Evolutionary conservation across 2,113 vertebrate species (phyloP).

Genomic region (Psophia crepitans): DNA sequence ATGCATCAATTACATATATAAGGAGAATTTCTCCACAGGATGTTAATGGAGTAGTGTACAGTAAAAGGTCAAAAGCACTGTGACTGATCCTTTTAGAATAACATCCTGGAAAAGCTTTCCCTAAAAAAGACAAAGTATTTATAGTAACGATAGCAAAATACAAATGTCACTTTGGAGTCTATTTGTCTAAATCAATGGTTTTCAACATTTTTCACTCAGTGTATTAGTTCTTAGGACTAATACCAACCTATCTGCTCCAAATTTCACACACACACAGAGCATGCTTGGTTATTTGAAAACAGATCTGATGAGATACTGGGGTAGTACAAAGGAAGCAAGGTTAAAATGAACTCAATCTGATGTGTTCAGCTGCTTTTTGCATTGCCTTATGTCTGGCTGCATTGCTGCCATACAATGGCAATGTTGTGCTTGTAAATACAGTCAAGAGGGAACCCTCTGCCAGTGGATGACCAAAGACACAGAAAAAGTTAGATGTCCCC

Average conservation of each 20-base stretch:
- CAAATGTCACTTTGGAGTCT: slow-evolving; percentile 9
- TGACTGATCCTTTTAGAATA: slow-evolving; percentile 27
- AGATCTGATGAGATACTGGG: background rate
- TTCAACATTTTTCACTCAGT: background rate
- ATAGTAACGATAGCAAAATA: background rate
- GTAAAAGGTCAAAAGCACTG: slow-evolving; percentile 50
- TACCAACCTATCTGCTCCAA: background rate
- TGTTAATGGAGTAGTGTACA: slow-evolving; percentile 32
- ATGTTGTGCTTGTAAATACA: background rate
- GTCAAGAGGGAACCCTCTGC: background rate
- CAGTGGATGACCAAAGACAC: background rate
- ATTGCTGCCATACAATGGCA: background rate
- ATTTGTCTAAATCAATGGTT: slow-evolving; percentile 16
- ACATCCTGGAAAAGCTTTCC: slow-evolving; percentile 40
- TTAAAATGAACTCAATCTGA: background rate
- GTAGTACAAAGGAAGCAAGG: background rate
- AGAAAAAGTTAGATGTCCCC: background rate
- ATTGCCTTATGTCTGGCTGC: background rate
- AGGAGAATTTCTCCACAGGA: slow-evolving; percentile 9
- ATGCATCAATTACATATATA: slow-evolving; percentile 40
- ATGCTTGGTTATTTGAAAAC: background rate
- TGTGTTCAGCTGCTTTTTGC: background rate
- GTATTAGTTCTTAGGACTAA: background rate
- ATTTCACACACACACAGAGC: background rate
- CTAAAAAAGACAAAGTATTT: slow-evolving; percentile 34